A percentile compares a stretch with the other conserved stretches of the same genome.
Evolutionary conservation across 2,113 vertebrate species (phyloP).

Genomic region (Motacilla tschutschensis): DNA sequence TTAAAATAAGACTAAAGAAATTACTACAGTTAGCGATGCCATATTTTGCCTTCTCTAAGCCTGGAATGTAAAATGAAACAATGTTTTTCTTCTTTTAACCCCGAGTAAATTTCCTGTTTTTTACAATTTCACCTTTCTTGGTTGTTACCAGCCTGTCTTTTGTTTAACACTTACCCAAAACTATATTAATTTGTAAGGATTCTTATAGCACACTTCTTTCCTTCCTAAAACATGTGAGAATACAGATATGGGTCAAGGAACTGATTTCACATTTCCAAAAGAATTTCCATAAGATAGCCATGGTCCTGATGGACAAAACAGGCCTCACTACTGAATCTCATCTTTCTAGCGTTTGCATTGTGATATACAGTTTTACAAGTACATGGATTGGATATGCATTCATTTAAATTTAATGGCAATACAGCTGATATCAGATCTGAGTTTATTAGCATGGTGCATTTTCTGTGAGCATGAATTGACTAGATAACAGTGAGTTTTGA

Average conservation of each 20-base stretch:
- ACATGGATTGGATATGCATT: not conserved
- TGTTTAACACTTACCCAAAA: not conserved
- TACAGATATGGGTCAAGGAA: not conserved
- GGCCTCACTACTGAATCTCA: not conserved
- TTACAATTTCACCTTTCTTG: not conserved
- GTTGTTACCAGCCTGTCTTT: not conserved
- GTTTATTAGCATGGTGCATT: not conserved
- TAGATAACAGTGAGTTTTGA: slow-evolving; percentile 52
- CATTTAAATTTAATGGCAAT: slow-evolving; percentile 33
- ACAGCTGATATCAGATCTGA: slow-evolving; percentile 15
- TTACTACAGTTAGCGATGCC: not conserved
- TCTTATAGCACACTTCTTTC: not conserved
- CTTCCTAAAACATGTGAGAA: not conserved
- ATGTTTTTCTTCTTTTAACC: not conserved
- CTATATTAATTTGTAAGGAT: not conserved
- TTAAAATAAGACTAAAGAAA: not conserved
- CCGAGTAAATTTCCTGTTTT: not conserved
- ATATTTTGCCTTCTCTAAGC: not conserved
- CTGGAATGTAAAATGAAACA: not conserved
- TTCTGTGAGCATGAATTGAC: slow-evolving; percentile 22
- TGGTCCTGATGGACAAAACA: not conserved
- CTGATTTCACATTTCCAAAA: not conserved
- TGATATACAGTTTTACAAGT: not conserved
- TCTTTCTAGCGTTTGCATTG: not conserved
- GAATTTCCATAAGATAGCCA: not conserved